phyloP scores from a whole-genome alignment of 2,113 vertebrate species.

The Brienomyrus longianalis region DNA sequence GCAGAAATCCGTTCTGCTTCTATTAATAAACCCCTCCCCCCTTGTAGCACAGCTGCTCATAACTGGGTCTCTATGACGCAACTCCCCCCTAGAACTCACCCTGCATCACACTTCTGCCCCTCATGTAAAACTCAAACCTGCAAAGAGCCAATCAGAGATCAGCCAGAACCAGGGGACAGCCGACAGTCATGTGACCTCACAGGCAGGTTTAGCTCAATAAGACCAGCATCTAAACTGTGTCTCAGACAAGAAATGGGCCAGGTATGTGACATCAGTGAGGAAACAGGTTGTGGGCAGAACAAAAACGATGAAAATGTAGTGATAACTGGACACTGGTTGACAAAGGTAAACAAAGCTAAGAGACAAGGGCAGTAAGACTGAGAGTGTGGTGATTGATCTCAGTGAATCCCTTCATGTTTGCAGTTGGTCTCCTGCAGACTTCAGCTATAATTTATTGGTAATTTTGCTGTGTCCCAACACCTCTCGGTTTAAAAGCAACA shows the following conservation, averaged over 20 bases:
- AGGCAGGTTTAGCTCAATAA: background rate
- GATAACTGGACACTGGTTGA: background rate
- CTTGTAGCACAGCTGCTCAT: conserved; percentile 1
- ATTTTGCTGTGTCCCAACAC: background rate
- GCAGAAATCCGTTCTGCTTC: conserved; percentile 15
- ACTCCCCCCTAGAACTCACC: background rate
- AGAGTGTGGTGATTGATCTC: background rate
- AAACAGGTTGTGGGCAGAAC: background rate
- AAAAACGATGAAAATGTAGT: background rate
- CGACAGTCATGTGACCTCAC: background rate
- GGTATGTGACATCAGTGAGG: background rate
- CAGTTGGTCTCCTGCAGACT: background rate
- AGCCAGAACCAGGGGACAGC: background rate
- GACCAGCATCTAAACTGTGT: background rate
- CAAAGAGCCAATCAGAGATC: background rate
- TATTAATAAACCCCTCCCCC: conserved; percentile 19
- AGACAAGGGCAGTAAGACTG: background rate
- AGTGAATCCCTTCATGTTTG: background rate
- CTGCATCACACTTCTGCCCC: background rate
- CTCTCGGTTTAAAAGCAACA: background rate
- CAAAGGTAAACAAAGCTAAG: background rate
- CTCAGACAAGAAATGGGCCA: background rate
- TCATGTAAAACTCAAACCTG: background rate
- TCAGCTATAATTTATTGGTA: background rate
- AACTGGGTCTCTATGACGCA: background rate